Evolutionary conservation across 2,797 vertebrate genomes (phyloP), one percentile per base, ranked within the genome.

Genomic region (Bryconaethiops microstoma): DNA sequence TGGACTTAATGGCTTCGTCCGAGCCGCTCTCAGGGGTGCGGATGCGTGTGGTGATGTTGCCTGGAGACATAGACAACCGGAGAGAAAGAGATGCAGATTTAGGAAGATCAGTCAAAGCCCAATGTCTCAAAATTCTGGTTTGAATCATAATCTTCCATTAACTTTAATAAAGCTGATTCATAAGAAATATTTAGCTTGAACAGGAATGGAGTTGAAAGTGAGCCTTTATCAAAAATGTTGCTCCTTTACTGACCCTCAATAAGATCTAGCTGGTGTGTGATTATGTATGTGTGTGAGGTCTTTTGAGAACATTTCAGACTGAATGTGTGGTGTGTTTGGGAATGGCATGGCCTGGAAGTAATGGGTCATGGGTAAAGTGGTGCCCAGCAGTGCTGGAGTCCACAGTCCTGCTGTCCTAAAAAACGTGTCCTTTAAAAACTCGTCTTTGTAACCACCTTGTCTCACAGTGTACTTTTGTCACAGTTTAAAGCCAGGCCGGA

Each of bases 1-100:
- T 97, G 89, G 95, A 96, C 92, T 96, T 97, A 91, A 97, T 96
- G 81, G 96, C 96, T 91, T 97, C 96, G 62, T 97, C 96, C 8
- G 96, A 97, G 88, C 95, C 93, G 0, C 93, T 93, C 87, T 97
- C 96, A 0, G 95, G 90, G 69, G 95, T 95, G 89, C 96, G 94
- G 91, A 97, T 96, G 65, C 96, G 90, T 6, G 96, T 96, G 80
- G 96, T 97, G 90, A 97, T 97, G 86, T 96, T 97, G 87, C 96
- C 96, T 97, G 91, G 5, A 65, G 59, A 71, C 88, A 83, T 85
- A 87, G 23, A 57, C 19, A 50, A 7, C 6, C 5, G 16, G 13
- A 50, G 9, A 21, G 5, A 10, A 59, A 90, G 87, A 70, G 50
- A 39, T 40, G 7, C 13, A 19, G 17, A 57, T 55, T n/a, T 4